Conservation (phyloP, 2,797 vertebrate species). For the Chloroceryle amazona region DNA sequence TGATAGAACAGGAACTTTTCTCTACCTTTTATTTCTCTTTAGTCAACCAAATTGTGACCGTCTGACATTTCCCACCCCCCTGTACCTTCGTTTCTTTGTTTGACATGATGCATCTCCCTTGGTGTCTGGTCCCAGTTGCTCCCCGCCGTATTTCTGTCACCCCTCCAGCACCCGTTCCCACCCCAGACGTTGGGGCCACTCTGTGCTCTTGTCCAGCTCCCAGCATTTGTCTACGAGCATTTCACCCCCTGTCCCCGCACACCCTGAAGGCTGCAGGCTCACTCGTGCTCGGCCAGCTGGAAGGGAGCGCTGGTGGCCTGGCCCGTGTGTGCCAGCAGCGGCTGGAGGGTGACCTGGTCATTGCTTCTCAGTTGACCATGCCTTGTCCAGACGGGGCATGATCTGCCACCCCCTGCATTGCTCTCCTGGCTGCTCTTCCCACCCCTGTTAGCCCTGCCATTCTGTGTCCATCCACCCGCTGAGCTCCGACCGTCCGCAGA, state of each 20-base stretch:
- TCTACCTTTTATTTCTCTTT: not conserved
- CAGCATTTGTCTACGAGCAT: not conserved
- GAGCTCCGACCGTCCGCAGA: not conserved
- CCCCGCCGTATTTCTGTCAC: not conserved
- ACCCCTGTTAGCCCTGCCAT: not conserved
- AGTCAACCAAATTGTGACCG: not conserved
- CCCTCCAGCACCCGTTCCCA: not conserved
- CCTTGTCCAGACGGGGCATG: not conserved
- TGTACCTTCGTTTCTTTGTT: not conserved
- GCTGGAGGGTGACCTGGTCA: not conserved
- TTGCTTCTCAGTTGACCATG: not conserved
- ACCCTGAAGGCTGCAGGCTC: fast-evolving
- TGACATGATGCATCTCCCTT: not conserved
- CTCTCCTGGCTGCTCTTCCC: not conserved
- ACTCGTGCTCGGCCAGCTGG: fast-evolving
- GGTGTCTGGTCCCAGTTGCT: not conserved
- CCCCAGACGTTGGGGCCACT: not conserved
- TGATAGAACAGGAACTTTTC: not conserved
- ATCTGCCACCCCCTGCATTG: not conserved
- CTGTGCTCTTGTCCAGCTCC: not conserved
- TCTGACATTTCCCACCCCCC: not conserved
- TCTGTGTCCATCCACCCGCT: not conserved
- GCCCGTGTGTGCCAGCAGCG: fast-evolving
- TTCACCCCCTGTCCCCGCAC: not conserved
- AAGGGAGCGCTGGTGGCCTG: not conserved